phyloP scores from a whole-genome alignment of 2,113 vertebrate species.

The Leptosomus discolor region DNA sequence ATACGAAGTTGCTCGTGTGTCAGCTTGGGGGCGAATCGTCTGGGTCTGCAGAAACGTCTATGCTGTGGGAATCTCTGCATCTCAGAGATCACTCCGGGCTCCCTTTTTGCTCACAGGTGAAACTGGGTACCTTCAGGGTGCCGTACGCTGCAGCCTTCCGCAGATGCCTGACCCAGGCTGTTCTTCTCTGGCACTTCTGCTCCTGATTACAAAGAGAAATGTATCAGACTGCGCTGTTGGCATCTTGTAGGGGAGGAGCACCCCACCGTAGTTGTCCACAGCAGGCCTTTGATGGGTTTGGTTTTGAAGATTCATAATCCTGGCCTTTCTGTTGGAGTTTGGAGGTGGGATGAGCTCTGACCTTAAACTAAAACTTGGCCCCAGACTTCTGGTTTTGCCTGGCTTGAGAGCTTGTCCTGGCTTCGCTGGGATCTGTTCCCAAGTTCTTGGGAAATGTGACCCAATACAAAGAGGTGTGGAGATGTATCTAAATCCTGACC shows the following conservation, averaged over 20 bases:
- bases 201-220: neutral
- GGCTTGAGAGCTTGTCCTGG: neutral
- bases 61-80: neutral
- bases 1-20: accelerated
- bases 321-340: neutral
- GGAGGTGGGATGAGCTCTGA: neutral
- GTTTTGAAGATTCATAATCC: neutral
- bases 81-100: accelerated
- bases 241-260: neutral
- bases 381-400: neutral
- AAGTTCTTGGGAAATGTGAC: neutral
- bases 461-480: neutral
- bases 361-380: neutral
- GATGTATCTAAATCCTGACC: neutral
- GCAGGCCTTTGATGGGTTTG: neutral
- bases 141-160: accelerated
- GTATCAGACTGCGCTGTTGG: neutral
- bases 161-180: neutral
- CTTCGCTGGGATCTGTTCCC: neutral
- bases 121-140: neutral
- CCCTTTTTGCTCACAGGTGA: neutral
- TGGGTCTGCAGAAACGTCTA: neutral
- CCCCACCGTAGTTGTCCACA: accelerated
- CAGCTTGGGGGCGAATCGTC: neutral
- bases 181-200: neutral